A percentile compares a stretch with the other conserved stretches of the same genome.
Conservation (phyloP, 2,113 vertebrate species). For the Todiramphus saurophagus region DNA sequence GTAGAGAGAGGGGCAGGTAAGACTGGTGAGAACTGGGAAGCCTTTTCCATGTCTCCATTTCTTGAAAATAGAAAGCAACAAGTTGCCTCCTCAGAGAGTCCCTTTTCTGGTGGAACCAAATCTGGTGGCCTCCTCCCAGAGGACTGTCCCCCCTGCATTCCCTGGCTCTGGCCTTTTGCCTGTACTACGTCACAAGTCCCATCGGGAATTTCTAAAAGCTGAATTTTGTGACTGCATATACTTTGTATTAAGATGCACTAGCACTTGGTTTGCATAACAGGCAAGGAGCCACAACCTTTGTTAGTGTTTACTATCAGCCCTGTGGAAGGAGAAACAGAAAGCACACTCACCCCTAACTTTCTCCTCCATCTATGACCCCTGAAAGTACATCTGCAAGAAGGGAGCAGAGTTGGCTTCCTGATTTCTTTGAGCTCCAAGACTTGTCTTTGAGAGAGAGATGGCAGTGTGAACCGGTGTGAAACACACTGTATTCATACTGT, state of each 20-base stretch:
- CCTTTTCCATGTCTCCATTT: background rate
- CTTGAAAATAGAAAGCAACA: background rate
- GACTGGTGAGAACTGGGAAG: background rate
- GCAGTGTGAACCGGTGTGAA: accelerated
- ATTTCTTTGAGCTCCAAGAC: background rate
- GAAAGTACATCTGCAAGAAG: background rate
- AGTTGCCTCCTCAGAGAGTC: background rate
- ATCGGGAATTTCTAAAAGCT: background rate
- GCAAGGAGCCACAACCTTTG: background rate
- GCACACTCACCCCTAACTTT: background rate
- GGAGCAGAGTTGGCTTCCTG: background rate
- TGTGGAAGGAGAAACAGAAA: background rate
- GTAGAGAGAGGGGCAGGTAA: background rate
- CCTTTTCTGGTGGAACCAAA: background rate
- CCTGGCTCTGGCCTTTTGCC: background rate
- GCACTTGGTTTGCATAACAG: background rate
- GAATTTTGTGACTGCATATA: background rate
- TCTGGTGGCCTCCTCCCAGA: background rate
- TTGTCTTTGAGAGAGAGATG: background rate
- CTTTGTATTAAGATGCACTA: background rate
- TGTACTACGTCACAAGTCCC: background rate
- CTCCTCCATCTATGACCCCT: background rate
- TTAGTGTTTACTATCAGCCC: background rate
- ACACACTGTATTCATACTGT: background rate
- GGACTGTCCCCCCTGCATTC: background rate